Evolutionary conservation across 2,113 vertebrate genomes (phyloP).

Genomic region (Scartelaos histophorus): DNA sequence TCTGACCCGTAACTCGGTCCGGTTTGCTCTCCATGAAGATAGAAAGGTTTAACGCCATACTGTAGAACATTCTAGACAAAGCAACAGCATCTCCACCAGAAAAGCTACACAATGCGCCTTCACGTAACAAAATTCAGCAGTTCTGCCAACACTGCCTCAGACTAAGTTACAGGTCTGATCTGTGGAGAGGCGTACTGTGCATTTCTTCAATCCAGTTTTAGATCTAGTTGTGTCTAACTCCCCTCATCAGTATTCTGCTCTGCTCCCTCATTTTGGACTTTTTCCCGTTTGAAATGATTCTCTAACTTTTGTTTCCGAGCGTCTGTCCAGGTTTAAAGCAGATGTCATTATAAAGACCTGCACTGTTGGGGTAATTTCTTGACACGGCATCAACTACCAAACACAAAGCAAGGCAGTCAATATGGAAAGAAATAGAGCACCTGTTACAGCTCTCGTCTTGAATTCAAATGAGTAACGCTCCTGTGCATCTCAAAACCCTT

Average conservation of each 20-base stretch:
- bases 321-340: slow-evolving; percentile 10
- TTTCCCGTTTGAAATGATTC: slow-evolving; percentile 25
- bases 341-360: not conserved
- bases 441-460: not conserved
- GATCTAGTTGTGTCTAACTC: not conserved
- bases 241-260: slow-evolving; percentile 21
- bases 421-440: not conserved
- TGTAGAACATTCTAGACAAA: too few species aligned
- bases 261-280: slow-evolving; percentile 14
- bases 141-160: too few species aligned
- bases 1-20: too few species aligned
- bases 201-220: too few species aligned
- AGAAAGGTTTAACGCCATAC: too few species aligned
- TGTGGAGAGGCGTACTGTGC: too few species aligned
- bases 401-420: not conserved
- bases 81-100: too few species aligned
- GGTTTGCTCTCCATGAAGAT: too few species aligned
- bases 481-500: not conserved
- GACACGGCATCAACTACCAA: not conserved
- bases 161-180: not conserved
- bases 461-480: not conserved
- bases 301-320: not conserved
- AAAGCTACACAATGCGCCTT: too few species aligned
- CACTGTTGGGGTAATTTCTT: slow-evolving; percentile 5
- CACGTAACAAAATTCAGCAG: too few species aligned